Conservation (phyloP, 2,888 invertebrate genomes). For the Dilophus febrilis region DNA sequence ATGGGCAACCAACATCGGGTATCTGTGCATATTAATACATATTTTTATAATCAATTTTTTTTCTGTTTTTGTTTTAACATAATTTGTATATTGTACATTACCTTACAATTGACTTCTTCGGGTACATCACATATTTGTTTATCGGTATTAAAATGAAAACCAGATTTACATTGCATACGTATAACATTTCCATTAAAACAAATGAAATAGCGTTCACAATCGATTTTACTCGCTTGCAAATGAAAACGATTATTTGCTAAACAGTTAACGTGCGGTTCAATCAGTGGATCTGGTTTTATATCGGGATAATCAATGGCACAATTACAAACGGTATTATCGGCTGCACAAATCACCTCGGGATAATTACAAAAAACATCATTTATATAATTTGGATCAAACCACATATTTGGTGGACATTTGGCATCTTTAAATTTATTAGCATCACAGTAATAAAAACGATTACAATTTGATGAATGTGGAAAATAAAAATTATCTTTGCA, state of each 20-base stretch:
- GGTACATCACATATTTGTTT: background rate
- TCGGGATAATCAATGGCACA: background rate
- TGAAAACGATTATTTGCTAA: background rate
- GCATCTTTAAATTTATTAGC: background rate
- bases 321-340: conserved; percentile 1
- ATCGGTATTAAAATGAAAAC: background rate
- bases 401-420: background rate
- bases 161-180: background rate
- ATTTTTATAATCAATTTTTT: no score
- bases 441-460: background rate
- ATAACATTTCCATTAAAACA: background rate
- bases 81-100: no score
- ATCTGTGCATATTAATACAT: background rate
- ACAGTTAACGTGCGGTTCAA: background rate
- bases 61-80: no score
- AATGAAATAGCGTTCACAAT: background rate
- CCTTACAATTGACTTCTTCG: background rate
- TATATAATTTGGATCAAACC: conserved; percentile 1
- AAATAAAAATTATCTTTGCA: background rate
- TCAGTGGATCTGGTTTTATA: background rate
- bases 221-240: background rate
- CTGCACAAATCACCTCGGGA: background rate
- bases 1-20: background rate
- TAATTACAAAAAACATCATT: background rate
- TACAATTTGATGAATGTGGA: background rate